These are phyloP conservation scores for Zaprionus lineosus DNA, from an alignment of 2,888 invertebrate species.

Conservation along the genomic window DNA sequence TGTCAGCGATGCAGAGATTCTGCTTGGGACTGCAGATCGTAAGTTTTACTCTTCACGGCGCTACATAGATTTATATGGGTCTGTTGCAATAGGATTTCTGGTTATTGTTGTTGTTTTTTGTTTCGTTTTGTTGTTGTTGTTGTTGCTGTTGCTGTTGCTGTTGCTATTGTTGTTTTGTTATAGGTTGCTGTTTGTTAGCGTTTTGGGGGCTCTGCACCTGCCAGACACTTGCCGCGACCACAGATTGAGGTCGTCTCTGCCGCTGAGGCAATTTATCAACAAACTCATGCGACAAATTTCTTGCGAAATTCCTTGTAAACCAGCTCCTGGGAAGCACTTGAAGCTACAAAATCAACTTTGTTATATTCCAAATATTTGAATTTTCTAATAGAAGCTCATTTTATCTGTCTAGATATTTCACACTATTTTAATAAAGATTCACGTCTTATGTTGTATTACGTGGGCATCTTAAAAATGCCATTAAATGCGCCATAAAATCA, in stretches of 20 bases:
- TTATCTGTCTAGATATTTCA: slow-evolving; percentile 35
- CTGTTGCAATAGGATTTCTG: slow-evolving; percentile 67
- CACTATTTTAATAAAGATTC: slow-evolving; percentile 25
- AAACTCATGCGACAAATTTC: slow-evolving; percentile 39
- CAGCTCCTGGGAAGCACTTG: not conserved
- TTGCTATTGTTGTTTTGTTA: not conserved
- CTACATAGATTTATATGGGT: slow-evolving; percentile 64
- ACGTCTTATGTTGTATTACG: slow-evolving; percentile 17
- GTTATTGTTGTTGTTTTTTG: slow-evolving; percentile 34
- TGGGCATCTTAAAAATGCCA: slow-evolving; percentile 32
- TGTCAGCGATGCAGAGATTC: slow-evolving; percentile 52
- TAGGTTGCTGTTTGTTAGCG: too few species aligned
- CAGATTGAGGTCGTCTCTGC: slow-evolving; percentile 60
- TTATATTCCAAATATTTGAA: slow-evolving; percentile 15
- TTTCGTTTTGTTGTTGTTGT: slow-evolving; percentile 1
- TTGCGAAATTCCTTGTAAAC: slow-evolving; percentile 59
- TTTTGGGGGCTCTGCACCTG: slow-evolving; percentile 46
- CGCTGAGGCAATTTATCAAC: slow-evolving; percentile 57
- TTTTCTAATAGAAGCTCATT: slow-evolving; percentile 24
- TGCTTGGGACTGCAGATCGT: slow-evolving; percentile 6
- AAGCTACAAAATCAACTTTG: not conserved
- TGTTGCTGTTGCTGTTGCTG: slow-evolving; percentile 28
- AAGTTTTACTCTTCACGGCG: slow-evolving; percentile 36
- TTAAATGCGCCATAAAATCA: slow-evolving; percentile 51
- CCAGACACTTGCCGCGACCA: slow-evolving; percentile 26